Evolutionary conservation across 37 sponge, comb jelly and placozoan genomes (phyloP), one percentile per base, ranked within the genome.

Genomic region (Ephydatia muelleri): DNA sequence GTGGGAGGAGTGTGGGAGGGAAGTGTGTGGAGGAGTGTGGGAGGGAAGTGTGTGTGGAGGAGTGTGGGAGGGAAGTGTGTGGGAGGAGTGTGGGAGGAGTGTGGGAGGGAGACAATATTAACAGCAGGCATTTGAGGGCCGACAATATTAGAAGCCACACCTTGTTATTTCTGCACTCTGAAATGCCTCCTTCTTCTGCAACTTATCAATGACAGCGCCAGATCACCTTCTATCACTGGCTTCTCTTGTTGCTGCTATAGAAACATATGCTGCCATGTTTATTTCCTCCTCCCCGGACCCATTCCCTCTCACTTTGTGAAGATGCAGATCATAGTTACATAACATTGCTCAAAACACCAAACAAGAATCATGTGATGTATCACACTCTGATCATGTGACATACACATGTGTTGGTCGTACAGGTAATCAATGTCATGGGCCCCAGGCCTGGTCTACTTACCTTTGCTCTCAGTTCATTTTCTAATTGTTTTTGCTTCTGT

Each of bases 101-200:
- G n/a, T n/a, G n/a, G n/a, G n/a, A n/a, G n/a, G n/a, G n/a, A n/a
- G n/a, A n/a, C n/a, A n/a, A n/a, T n/a, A n/a, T n/a, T n/a, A n/a
- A n/a, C n/a, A n/a, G n/a, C n/a, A n/a, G n/a, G n/a, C n/a, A n/a
- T n/a, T n/a, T n/a, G n/a, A n/a, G n/a, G n/a, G n/a, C n/a, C n/a
- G n/a, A n/a, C n/a, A n/a, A n/a, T n/a, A n/a, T n/a, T n/a, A 43
- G 43, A 43, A 9, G 43, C 19, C 57, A 5, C 57, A 16, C 87
- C 85, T 85, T 3, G 37, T 31, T 25, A 92, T 88, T 48, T 92
- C 83, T 21, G 78, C 73, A 48, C 71, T 92, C 67, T 89, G 90
- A 0, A 64, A 57, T 26, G 76, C 39, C 3, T 86, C 83, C 31
- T 79, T 34, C 64, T 84, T 82, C 40, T 68, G 68, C 68, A 93